Evolutionary conservation across 2,888 invertebrate genomes (phyloP).

Genomic region (Diadegma fenestrale): DNA sequence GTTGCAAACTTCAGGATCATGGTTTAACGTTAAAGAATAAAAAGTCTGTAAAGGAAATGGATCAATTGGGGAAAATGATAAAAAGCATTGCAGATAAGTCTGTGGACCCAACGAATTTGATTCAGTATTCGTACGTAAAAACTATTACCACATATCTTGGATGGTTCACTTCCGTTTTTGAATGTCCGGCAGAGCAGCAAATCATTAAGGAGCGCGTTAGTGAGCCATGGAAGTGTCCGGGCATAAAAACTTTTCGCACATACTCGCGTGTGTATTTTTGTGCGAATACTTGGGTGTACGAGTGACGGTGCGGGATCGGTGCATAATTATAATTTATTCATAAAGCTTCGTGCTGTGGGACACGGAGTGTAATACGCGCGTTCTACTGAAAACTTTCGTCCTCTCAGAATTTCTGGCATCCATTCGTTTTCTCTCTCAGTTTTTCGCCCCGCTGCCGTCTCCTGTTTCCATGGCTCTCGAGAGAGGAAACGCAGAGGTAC

Average conservation of each 20-base stretch:
- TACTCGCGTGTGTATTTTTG: background rate
- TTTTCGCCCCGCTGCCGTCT: background rate
- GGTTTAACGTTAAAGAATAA: no score
- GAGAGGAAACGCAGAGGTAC: slow-evolving; percentile 36
- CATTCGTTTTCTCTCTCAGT: background rate
- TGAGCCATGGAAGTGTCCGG: background rate
- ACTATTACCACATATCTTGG: slow-evolving; percentile 13
- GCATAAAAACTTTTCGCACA: slow-evolving; percentile 30
- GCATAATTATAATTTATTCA: slow-evolving; percentile 53
- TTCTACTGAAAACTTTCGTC: slow-evolving; percentile 31
- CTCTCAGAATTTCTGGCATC: slow-evolving; percentile 30
- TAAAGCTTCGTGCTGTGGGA: slow-evolving; percentile 12
- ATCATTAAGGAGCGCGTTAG: slow-evolving; percentile 10
- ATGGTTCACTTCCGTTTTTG: background rate
- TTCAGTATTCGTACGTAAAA: background rate
- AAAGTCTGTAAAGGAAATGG: background rate
- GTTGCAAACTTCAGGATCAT: no score
- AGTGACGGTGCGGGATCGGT: background rate
- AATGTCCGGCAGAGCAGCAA: slow-evolving; percentile 11
- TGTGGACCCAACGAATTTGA: background rate
- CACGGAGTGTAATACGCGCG: slow-evolving; percentile 30
- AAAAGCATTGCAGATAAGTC: background rate
- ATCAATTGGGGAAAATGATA: background rate
- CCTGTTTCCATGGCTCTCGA: background rate
- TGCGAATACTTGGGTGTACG: background rate